Evolutionary conservation across 2,888 invertebrate species (phyloP).

Genomic region (Philaethria dido): DNA sequence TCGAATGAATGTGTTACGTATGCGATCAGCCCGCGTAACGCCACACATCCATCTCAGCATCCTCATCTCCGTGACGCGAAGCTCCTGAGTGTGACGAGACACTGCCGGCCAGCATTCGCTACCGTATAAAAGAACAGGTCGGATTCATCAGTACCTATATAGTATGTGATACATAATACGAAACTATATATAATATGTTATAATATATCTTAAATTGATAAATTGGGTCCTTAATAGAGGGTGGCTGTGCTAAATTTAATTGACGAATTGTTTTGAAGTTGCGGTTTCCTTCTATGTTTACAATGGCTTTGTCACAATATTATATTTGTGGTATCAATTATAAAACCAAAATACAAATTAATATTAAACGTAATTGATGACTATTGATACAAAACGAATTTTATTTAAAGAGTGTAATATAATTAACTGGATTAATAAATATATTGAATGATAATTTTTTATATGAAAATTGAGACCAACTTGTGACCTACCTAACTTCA

Average conservation of each 20-base stretch:
- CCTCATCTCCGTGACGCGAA: too few species aligned
- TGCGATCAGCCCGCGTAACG: too few species aligned
- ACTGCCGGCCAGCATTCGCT: too few species aligned
- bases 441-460: too few species aligned
- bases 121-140: too few species aligned
- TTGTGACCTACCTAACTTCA: too few species aligned
- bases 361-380: slow-evolving; percentile 29
- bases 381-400: slow-evolving; percentile 21
- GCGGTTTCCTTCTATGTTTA: slow-evolving; percentile 34
- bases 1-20: too few species aligned
- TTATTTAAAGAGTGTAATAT: background rate
- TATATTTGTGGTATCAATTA: slow-evolving; percentile 39
- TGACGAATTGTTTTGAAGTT: slow-evolving; percentile 46
- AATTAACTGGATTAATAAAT: background rate
- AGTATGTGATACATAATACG: background rate
- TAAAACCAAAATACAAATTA: slow-evolving; percentile 35
- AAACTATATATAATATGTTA: background rate
- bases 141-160: too few species aligned
- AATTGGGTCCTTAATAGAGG: slow-evolving; percentile 21
- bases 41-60: too few species aligned
- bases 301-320: slow-evolving; percentile 37
- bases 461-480: too few species aligned
- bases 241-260: slow-evolving; percentile 46
- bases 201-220: slow-evolving; percentile 19
- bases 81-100: too few species aligned